Evolutionary conservation across 2,797 vertebrate genomes (phyloP).

Genomic region (Eurystomus glaucurus): DNA sequence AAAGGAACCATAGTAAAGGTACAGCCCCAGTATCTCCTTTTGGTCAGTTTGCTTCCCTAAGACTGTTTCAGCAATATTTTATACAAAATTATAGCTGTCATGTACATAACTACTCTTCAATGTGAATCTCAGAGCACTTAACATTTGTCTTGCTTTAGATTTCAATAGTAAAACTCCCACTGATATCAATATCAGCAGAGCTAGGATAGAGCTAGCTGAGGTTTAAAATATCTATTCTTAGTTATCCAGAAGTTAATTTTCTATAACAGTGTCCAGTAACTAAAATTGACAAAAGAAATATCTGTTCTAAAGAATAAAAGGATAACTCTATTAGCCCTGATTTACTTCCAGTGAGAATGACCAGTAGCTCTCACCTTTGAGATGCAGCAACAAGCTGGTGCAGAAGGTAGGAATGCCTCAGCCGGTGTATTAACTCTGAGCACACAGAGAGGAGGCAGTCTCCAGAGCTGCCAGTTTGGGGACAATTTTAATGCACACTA

Average conservation of each 20-base stretch:
- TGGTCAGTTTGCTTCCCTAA: background rate
- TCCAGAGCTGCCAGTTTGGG: background rate
- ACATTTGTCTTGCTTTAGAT: background rate
- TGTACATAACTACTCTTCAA: background rate
- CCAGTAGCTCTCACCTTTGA: background rate
- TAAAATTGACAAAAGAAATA: background rate
- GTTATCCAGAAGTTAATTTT: background rate
- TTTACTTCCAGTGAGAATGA: background rate
- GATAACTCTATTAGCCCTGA: background rate
- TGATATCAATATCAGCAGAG: background rate
- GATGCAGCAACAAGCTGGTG: background rate
- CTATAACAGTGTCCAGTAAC: background rate
- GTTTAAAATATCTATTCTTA: background rate
- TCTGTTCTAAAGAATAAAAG: background rate
- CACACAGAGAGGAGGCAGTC: fast-evolving
- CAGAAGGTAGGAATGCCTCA: background rate
- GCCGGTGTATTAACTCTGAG: background rate
- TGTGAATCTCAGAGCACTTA: background rate
- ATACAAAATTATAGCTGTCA: background rate
- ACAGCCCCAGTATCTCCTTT: background rate
- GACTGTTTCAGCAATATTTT: background rate
- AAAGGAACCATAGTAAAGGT: background rate
- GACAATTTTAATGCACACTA: background rate
- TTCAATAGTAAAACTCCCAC: background rate
- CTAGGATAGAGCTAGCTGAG: background rate